Conservation (phyloP, 2,888 invertebrate genomes). For the Himalopsyche tibetana region DNA sequence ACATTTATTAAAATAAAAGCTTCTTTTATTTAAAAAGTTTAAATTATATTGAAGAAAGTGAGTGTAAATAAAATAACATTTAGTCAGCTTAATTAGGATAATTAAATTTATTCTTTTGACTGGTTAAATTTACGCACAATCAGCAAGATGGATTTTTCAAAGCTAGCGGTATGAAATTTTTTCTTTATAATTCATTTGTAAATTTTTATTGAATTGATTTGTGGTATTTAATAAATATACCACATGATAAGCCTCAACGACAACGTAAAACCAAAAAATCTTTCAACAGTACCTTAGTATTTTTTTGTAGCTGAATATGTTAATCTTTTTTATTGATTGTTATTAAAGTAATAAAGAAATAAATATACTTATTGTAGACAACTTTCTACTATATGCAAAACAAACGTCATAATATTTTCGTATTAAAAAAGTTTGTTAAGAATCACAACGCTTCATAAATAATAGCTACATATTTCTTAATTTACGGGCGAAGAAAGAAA, state of each 20-base stretch:
- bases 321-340: too few relatives aligned
- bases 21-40: background rate
- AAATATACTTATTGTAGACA: background rate
- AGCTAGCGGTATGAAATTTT: background rate
- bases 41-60: background rate
- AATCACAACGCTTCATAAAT: background rate
- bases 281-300: too few relatives aligned
- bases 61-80: background rate
- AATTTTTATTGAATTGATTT: too few relatives aligned
- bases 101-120: background rate
- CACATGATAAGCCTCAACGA: too few relatives aligned
- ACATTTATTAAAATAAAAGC: slow-evolving; percentile 18
- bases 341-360: background rate
- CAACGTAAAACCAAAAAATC: too few relatives aligned
- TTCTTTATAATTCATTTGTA: background rate
- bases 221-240: too few relatives aligned
- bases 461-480: background rate
- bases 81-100: slow-evolving; percentile 24
- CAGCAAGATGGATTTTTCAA: slow-evolving; percentile 37
- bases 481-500: background rate
- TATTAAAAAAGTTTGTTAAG: background rate
- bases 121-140: background rate
- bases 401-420: background rate
- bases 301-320: too few relatives aligned
- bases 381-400: background rate